A percentile compares a stretch with the other conserved stretches of the same genome.
Evolutionary conservation across 2,113 vertebrate genomes (phyloP).

Genomic region (Danio rerio): GRCz12tu NC_133192.1:10604501-10605000

Average conservation of each 20-base stretch:
- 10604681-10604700: conserved; percentile 13
- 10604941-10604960: too few species aligned
- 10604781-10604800: conserved; percentile 69
- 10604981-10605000: too few species aligned
- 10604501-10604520: too few species aligned
- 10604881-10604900: conserved; percentile 23
- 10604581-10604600: too few species aligned
- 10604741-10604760: conserved; percentile 57
- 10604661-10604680: conserved; percentile 50
- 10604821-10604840: conserved; percentile 62
- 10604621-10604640: too few species aligned
- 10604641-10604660: too few species aligned
- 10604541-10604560: too few species aligned
- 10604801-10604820: conserved; percentile 61
- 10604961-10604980: too few species aligned
- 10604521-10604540: too few species aligned
- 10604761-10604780: conserved; percentile 54
- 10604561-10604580: too few species aligned
- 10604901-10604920: conserved; percentile 16
- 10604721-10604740: conserved; percentile 69
- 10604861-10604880: conserved; percentile 59
- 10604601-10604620: too few species aligned
- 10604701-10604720: conserved; percentile 58
- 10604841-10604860: conserved; percentile 60
- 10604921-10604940: too few species aligned